phyloP scores from a whole-genome alignment of 2,888 invertebrate species.

The Dasysyrphus albostriatus region DNA sequence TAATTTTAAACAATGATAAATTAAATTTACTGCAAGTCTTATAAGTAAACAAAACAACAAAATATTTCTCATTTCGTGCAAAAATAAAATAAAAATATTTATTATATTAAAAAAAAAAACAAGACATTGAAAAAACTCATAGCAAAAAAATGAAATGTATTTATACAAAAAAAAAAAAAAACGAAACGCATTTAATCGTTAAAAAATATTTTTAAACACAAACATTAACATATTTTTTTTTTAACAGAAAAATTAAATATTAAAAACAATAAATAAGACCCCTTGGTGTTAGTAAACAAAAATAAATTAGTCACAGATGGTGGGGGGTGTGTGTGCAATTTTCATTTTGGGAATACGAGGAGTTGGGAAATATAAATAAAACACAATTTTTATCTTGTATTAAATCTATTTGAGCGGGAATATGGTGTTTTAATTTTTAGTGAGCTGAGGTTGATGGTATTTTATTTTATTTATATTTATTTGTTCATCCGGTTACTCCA shows the following conservation, averaged over 20 bases:
- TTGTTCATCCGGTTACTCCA: constrained; percentile 59
- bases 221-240: constrained; percentile 1
- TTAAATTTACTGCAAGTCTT: constrained; percentile 26
- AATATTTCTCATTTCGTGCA: constrained; percentile 72
- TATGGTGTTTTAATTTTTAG: constrained; percentile 29
- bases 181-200: background rate
- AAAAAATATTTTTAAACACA: constrained; percentile 27
- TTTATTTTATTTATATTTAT: constrained; percentile 10
- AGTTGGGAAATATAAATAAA: background rate
- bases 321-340: background rate
- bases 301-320: constrained; percentile 35
- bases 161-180: constrained; percentile 4
- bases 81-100: constrained; percentile 19
- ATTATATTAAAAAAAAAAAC: background rate
- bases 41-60: background rate
- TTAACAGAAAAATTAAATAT: background rate
- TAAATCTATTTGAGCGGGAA: constrained; percentile 31
- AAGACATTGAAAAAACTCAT: constrained; percentile 31
- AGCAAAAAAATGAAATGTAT: constrained; percentile 66
- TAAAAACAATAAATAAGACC: constrained; percentile 1
- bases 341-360: constrained; percentile 27
- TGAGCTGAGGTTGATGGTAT: constrained; percentile 61
- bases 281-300: constrained; percentile 46
- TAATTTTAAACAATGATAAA: constrained; percentile 14
- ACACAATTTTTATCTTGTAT: constrained; percentile 20